These are phyloP conservation scores for Patiria pectinifera DNA, from an alignment of 53 echinoderm and acorn worm species.

Conservation along the genomic window DNA sequence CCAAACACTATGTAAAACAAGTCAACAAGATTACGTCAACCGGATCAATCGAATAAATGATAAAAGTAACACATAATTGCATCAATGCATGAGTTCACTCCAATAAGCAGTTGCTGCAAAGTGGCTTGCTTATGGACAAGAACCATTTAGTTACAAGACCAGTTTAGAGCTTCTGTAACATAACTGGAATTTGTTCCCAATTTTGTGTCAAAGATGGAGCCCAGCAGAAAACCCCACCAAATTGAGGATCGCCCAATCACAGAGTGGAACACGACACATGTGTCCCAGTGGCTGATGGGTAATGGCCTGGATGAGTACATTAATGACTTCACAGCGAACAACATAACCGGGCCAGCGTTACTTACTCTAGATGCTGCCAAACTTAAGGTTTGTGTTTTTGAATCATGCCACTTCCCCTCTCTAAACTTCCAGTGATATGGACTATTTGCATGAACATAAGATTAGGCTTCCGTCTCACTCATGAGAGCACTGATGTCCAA, in stretches of 20 bases:
- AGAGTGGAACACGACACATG: conserved; percentile 95
- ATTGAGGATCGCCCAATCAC: conserved; percentile 92
- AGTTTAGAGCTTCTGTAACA: not conserved
- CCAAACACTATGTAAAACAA: too few relatives aligned
- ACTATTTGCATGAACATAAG: too few relatives aligned
- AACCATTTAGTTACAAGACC: not conserved
- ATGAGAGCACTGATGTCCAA: too few relatives aligned
- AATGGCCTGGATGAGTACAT: conserved; percentile 88
- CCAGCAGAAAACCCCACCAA: conserved; percentile 81
- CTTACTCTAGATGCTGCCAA: conserved; percentile 81
- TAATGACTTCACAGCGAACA: conserved; percentile 85
- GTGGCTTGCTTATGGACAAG: not conserved
- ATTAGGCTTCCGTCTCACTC: too few relatives aligned
- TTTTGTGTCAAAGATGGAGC: conserved; percentile 68
- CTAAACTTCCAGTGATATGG: too few relatives aligned
- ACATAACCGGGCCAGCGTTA: conserved; percentile 84
- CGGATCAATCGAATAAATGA: too few relatives aligned
- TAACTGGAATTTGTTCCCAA: not conserved
- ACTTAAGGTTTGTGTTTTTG: conserved; percentile 79
- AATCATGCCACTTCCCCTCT: not conserved
- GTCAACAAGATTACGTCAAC: too few relatives aligned
- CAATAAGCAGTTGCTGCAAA: too few relatives aligned
- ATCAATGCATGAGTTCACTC: too few relatives aligned
- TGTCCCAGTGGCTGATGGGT: conserved; percentile 95
- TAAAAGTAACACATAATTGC: too few relatives aligned